phyloP scores from a whole-genome alignment of 2,888 invertebrate genomes.

The Labia minor region DNA sequence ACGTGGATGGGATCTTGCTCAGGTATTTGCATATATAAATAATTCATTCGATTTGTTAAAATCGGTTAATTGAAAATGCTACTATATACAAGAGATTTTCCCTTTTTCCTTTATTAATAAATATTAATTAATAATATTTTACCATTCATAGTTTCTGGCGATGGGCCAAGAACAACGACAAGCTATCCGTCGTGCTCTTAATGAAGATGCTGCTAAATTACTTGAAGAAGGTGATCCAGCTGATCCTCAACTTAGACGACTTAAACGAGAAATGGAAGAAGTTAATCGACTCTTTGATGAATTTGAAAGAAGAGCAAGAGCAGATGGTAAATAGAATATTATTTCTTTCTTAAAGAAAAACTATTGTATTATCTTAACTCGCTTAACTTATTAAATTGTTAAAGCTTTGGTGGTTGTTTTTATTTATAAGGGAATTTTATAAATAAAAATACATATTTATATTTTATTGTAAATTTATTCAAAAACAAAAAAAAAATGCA shows the following conservation, averaged over 20 bases:
- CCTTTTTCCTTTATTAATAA: no score
- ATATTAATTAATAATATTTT: no score
- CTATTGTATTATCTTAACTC: not conserved
- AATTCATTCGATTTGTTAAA: no score
- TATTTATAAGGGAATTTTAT: no score
- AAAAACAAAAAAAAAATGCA: no score
- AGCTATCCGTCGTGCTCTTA: conserved; percentile 84
- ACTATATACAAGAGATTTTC: no score
- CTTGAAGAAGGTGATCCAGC: conserved; percentile 91
- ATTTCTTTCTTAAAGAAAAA: not conserved
- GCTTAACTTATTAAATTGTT: not conserved
- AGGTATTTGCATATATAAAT: conserved; percentile 40
- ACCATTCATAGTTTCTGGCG: conserved; percentile 80
- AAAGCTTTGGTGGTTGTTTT: no score
- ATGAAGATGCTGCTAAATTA: conserved; percentile 94
- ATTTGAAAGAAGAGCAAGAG: conserved; percentile 76
- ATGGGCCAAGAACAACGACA: conserved; percentile 95
- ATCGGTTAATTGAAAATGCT: no score
- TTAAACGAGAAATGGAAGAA: conserved; percentile 87
- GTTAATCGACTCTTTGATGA: conserved; percentile 90
- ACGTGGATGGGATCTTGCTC: conserved; percentile 70
- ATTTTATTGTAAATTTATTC: no score
- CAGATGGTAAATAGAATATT: conserved; percentile 52
- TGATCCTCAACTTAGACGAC: conserved; percentile 78
- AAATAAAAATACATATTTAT: no score